Evolutionary conservation across 2,113 vertebrate species (phyloP).

Genomic region (Pantherophis guttatus): DNA sequence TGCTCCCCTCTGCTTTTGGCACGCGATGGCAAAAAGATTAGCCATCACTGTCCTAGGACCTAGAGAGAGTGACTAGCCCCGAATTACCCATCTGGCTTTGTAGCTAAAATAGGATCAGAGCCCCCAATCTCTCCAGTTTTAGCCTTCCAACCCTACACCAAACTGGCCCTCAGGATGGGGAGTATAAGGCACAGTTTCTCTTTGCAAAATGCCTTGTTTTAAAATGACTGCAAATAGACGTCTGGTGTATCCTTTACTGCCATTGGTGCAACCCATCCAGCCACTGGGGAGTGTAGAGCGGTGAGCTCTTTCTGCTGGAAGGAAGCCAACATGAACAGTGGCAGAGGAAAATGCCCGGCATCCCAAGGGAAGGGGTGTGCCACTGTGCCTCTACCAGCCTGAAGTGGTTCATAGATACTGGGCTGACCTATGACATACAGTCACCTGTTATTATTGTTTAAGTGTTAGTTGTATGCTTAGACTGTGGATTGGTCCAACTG

Average conservation of each 20-base stretch:
- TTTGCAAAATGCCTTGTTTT: not conserved
- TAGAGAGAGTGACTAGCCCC: not conserved
- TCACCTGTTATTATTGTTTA: not conserved
- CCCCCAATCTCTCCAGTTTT: not conserved
- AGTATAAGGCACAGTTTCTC: not conserved
- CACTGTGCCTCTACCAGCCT: not conserved
- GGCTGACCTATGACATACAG: not conserved
- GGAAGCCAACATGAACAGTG: not conserved
- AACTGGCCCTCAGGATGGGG: not conserved
- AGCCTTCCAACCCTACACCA: not conserved
- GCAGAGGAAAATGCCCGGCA: not conserved
- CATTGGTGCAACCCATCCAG: not conserved
- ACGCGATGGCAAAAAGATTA: too few species aligned
- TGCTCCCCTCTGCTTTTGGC: too few species aligned
- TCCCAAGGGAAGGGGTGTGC: not conserved
- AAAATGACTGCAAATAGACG: not conserved
- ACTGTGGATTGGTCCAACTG: not conserved
- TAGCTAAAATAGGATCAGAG: not conserved
- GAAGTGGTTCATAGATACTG: not conserved
- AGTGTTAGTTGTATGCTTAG: not conserved
- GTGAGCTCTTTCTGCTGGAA: not conserved
- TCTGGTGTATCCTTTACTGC: not conserved
- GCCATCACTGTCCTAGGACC: not conserved
- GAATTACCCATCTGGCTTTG: not conserved
- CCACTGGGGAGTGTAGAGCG: not conserved